These are phyloP conservation scores for Poicephalus gulielmi DNA, from an alignment of 2,113 vertebrate species.

Conservation along the genomic window DNA sequence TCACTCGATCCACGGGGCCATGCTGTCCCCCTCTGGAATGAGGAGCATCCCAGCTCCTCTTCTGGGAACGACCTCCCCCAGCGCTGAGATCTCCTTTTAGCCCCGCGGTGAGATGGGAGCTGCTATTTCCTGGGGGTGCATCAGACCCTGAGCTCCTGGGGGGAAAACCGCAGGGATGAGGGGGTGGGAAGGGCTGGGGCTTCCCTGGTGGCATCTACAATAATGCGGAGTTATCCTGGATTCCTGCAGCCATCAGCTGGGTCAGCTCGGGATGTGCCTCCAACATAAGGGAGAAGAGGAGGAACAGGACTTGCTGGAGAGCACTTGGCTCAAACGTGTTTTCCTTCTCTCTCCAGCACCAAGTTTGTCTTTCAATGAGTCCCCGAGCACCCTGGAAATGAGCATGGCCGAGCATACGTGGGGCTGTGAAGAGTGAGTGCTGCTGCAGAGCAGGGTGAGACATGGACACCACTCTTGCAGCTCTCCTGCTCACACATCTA, in stretches of 20 bases:
- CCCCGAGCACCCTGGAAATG: neutral
- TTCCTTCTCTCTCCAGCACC: neutral
- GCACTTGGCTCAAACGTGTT: neutral
- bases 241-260: neutral
- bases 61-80: fast-evolving
- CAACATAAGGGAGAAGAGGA: neutral
- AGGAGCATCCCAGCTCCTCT: neutral
- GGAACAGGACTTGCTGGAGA: neutral
- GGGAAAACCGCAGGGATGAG: fast-evolving
- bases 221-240: neutral
- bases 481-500: neutral
- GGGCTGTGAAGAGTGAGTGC: neutral
- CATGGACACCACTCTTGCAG: neutral
- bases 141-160: neutral
- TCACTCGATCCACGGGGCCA: neutral
- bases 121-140: neutral
- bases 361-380: neutral
- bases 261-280: fast-evolving
- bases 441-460: neutral
- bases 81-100: neutral
- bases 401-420: fast-evolving
- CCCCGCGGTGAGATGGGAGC: fast-evolving
- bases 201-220: neutral
- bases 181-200: neutral
- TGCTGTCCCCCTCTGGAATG: neutral